Base-by-base conservation (phyloP, 2,797 vertebrate species). In the Centropyge bicolor region DNA sequence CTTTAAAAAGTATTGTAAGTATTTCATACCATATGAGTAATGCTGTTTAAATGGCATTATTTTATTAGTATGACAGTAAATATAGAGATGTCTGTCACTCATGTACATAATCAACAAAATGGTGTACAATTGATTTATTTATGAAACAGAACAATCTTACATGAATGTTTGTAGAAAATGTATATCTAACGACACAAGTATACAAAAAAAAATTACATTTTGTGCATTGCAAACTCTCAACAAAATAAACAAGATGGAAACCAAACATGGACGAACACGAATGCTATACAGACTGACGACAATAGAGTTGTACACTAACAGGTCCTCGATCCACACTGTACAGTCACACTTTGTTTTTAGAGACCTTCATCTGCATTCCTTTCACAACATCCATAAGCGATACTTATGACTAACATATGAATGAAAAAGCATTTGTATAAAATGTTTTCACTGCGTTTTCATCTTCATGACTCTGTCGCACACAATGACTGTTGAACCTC, bases 161-260 rank as follows among this genome's bases (percentile, higher is more conserved):
- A 90, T 87, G 80, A 70, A 84, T 85, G 61, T 87, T 86, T 90
- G 80, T 90, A 91, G 80, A 92, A 93, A 94, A 92, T 89, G 81
- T 87, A 91, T 86, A 84, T 94, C 82, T 82, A 88, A 93, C 83
- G 90, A 91, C 79, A 93, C 63, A 89, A 85, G 86, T 85, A 87
- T 93, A 92, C 63, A 90, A 89, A 91, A 93, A 82, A 85, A 80
- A 93, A 93, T 86, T 91, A 94, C 92, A 95, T 89, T 91, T 93
- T 94, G 92, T 94, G 94, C 92, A 94, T 88, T 87, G 83, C 77
- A 93, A 92, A 88, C 77, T 77, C 82, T 87, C 69, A 78, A 84
- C 38, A 78, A 84, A 90, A 85, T 66, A 17, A 90, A 91, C 79
- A 85, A 85, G 85, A 86, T 82, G 65, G 81, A 83, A 89, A 88